phyloP scores from a whole-genome alignment of 2,797 vertebrate species.

The Garrulus glandarius region DNA sequence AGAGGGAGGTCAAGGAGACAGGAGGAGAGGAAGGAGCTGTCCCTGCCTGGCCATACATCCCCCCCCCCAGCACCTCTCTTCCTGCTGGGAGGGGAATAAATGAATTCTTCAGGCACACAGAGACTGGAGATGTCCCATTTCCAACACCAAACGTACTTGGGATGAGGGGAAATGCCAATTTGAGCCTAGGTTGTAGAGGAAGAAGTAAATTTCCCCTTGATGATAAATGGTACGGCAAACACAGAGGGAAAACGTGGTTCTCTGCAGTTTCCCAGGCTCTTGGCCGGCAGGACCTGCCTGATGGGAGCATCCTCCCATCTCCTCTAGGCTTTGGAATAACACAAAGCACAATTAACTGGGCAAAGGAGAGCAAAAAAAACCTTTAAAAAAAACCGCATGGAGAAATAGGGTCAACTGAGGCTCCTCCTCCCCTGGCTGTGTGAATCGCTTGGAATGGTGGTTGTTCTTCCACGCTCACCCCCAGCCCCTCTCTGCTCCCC shows the following conservation, averaged over 20 bases:
- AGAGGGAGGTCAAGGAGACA: neutral
- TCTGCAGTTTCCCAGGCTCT: neutral
- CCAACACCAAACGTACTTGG: rapidly evolving
- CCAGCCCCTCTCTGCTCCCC: neutral
- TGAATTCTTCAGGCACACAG: neutral
- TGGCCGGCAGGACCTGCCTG: neutral
- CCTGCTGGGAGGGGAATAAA: neutral
- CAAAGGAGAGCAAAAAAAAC: neutral
- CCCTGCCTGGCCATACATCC: neutral
- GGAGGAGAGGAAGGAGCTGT: neutral
- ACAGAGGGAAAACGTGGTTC: rapidly evolving
- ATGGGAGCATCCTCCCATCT: neutral
- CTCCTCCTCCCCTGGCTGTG: neutral
- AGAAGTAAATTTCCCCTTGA: neutral
- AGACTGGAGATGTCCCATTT: neutral
- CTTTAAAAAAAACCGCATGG: rapidly evolving
- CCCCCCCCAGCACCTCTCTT: neutral
- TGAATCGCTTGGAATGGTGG: rapidly evolving
- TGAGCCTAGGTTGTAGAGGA: neutral
- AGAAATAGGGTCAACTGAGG: rapidly evolving
- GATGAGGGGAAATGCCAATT: neutral
- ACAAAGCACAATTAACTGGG: neutral
- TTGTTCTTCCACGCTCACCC: neutral
- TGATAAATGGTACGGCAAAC: neutral
- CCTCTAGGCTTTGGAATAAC: neutral